phyloP scores from a whole-genome alignment of 92 coral and sea anemone genomes.

The Chrysogorgia sp. region DNA sequence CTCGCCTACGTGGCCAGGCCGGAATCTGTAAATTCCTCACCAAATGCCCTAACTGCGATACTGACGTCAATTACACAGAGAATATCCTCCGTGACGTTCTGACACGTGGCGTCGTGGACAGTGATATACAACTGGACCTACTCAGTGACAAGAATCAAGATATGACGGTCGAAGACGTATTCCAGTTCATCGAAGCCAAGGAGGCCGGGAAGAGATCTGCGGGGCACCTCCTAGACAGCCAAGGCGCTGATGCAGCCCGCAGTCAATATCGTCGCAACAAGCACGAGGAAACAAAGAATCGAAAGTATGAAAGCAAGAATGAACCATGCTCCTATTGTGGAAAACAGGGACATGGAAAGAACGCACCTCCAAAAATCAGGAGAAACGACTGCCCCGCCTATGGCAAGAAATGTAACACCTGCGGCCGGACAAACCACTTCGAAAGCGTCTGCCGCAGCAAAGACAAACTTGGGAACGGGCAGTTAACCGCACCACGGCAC shows the following conservation, averaged over 20 bases:
- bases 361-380: slow-evolving; percentile 48
- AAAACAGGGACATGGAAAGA: slow-evolving; percentile 65
- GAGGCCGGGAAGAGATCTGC: slow-evolving; percentile 71
- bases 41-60: not conserved
- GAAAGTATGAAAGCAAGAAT: not conserved
- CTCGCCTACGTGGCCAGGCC: slow-evolving; percentile 17
- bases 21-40: slow-evolving; percentile 5
- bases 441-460: slow-evolving; percentile 66
- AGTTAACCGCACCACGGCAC: not conserved
- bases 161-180: not conserved
- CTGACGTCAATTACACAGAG: slow-evolving; percentile 7
- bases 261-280: slow-evolving; percentile 55
- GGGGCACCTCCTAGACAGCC: slow-evolving; percentile 61
- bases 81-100: slow-evolving; percentile 5
- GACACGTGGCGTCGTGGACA: slow-evolving; percentile 11
- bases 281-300: slow-evolving; percentile 33
- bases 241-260: slow-evolving; percentile 53
- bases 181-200: slow-evolving; percentile 45
- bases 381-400: slow-evolving; percentile 62
- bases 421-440: slow-evolving; percentile 59
- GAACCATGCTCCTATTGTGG: slow-evolving; percentile 61
- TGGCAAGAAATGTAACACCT: slow-evolving; percentile 57
- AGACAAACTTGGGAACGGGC: slow-evolving; percentile 8
- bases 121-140: slow-evolving; percentile 14
- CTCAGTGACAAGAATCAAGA: slow-evolving; percentile 14